Base-by-base conservation (phyloP, 2,888 invertebrate genomes). In the Alsophila aescularia region DNA sequence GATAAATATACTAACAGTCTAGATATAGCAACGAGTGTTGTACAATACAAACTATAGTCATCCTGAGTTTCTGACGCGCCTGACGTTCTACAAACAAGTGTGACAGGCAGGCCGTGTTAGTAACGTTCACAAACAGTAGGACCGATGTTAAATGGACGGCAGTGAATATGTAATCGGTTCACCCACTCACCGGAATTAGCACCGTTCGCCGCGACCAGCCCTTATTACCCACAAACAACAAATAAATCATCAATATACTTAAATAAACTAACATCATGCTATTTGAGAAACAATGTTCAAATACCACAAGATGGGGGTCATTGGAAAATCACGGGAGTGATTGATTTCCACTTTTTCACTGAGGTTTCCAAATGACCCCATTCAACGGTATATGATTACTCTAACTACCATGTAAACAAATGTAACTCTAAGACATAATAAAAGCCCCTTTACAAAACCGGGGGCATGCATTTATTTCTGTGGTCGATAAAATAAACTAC, bases 131-230 rank as follows among this genome's bases (percentile, higher is more conserved):
- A 81, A 69, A 78, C 72, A 72, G 67, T 64, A 67, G 62, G 52
- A 63, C 66, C 65, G 62, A 68, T 66, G 76, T 72, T 69, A 73
- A 69, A 72, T 64, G 63, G 67, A 75, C 74, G 67, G 64, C 67
- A 73, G 72, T 69, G 72, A 71, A 73, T 72, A 78, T 75, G 69
- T 73, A 83, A 79, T 81, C 73, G 63, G 69, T 79, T 78, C 81
- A 83, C 81, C 81, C 81, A 89, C 89, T 90, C 87, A 90, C 90
- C 89, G 69, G 77, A 69, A 73, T 84, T 82, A 78, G 74, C 81
- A 79, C 82, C 81, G 72, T 79, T 78, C 75, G 80, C 75, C 72
- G 83, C 73, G 66, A 75, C 69, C 82, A 86, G 81, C 79, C 85
- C 89, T 89, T 84, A 72, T 83, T 82, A 86, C 81, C 87, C 83